Evolutionary conservation across 92 coral and sea anemone genomes (phyloP).

Genomic region (Meandrina meandrites): DNA sequence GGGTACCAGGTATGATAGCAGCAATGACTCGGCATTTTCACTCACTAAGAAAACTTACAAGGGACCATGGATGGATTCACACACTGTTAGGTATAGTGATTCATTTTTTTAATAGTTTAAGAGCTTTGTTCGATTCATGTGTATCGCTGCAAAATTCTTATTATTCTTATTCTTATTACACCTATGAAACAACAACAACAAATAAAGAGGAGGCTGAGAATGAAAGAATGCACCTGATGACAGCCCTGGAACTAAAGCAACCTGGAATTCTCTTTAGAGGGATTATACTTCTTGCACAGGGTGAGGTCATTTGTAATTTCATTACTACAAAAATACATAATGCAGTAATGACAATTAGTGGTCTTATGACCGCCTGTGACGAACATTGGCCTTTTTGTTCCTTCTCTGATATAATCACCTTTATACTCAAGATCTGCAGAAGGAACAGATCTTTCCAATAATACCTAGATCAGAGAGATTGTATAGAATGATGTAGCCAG

Average conservation of each 20-base stretch:
- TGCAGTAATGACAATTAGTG: too few species aligned
- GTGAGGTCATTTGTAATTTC: constrained; percentile 29
- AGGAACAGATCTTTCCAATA: too few species aligned
- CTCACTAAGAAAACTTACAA: constrained; percentile 82
- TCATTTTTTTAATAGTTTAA: background rate
- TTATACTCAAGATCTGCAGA: too few species aligned
- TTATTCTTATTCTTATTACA: too few species aligned
- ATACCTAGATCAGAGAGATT: too few species aligned
- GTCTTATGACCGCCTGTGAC: too few species aligned
- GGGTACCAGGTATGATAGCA: constrained; percentile 99
- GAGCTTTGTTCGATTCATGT: background rate
- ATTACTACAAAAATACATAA: too few species aligned
- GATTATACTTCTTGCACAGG: constrained; percentile 82
- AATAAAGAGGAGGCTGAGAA: constrained; percentile 94
- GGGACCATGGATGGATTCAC: constrained; percentile 99
- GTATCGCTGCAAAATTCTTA: background rate
- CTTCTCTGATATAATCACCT: too few species aligned
- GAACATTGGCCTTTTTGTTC: too few species aligned
- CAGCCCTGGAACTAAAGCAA: constrained; percentile 86
- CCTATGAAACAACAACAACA: too few species aligned
- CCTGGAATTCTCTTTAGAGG: constrained; percentile 90
- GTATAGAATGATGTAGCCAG: too few species aligned
- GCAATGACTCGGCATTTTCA: constrained; percentile 98
- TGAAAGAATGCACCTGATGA: constrained; percentile 98
- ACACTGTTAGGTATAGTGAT: constrained; percentile 83